Conservation (phyloP, 2,797 vertebrate genomes). For the Tolypeutes matacus region DNA sequence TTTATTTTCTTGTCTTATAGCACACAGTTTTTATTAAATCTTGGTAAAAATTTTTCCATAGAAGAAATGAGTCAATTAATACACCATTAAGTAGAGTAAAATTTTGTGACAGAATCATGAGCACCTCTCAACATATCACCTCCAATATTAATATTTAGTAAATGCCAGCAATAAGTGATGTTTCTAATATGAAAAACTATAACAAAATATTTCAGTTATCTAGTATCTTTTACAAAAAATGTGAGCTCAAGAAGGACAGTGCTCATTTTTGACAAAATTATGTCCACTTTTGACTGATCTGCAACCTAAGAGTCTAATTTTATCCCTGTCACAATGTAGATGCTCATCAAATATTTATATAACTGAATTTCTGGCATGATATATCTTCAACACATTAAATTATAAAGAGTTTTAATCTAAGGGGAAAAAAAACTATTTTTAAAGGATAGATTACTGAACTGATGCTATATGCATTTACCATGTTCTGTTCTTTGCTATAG, state of each 20-base stretch:
- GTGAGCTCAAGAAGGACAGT: background rate
- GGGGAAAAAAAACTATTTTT: background rate
- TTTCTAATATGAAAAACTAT: background rate
- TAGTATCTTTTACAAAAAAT: background rate
- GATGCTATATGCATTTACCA: background rate
- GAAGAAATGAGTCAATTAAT: background rate
- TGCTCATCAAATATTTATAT: slow-evolving; percentile 28
- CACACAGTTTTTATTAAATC: background rate
- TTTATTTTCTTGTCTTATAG: background rate
- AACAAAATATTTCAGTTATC: background rate
- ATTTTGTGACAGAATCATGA: slow-evolving; percentile 9
- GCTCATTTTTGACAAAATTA: background rate
- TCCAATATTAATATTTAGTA: background rate
- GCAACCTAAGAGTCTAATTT: background rate
- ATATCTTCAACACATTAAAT: background rate
- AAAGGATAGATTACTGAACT: background rate
- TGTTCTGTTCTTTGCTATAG: slow-evolving; percentile 22
- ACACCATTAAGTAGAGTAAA: background rate
- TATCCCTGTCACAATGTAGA: background rate
- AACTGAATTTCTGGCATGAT: background rate
- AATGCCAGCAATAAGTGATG: background rate
- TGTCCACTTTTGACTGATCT: background rate
- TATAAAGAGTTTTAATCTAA: background rate
- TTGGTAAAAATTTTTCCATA: background rate
- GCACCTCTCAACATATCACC: background rate